These are phyloP conservation scores for Meda fulgida DNA, from an alignment of 2,797 vertebrate species.

Conservation along the genomic window DNA sequence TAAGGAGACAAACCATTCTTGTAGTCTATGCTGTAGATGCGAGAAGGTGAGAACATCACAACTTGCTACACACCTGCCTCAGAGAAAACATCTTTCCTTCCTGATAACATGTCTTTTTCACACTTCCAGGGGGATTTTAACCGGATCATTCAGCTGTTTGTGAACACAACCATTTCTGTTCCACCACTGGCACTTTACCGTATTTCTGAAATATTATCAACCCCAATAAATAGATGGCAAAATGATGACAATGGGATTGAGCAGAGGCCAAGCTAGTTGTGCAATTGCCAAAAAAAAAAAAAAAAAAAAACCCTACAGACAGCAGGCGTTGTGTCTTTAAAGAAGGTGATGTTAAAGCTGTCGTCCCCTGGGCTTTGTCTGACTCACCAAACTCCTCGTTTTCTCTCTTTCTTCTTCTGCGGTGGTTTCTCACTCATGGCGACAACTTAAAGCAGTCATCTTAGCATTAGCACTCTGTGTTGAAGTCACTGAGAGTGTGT, in stretches of 20 bases:
- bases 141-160: neutral
- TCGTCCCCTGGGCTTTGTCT: neutral
- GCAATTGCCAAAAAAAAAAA: neutral
- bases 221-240: neutral
- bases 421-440: neutral
- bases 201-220: constrained; percentile 8
- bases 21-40: neutral
- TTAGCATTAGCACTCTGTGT: constrained; percentile 66
- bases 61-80: constrained; percentile 13
- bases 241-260: constrained; percentile 13
- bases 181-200: neutral
- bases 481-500: constrained; percentile 48
- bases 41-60: constrained; percentile 2
- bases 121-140: neutral
- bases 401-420: constrained; percentile 11
- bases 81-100: constrained; percentile 13
- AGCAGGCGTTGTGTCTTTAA: constrained; percentile 4
- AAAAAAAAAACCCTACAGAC: too few species aligned
- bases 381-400: constrained; percentile 2
- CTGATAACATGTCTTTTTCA: constrained; percentile 3
- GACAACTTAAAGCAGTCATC: constrained; percentile 72
- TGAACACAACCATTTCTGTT: neutral
- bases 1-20: neutral
- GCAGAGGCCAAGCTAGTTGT: neutral
- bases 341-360: constrained; percentile 22